Conservation (phyloP, 2,797 vertebrate genomes). For the Neosilurus hyrtlii region DNA sequence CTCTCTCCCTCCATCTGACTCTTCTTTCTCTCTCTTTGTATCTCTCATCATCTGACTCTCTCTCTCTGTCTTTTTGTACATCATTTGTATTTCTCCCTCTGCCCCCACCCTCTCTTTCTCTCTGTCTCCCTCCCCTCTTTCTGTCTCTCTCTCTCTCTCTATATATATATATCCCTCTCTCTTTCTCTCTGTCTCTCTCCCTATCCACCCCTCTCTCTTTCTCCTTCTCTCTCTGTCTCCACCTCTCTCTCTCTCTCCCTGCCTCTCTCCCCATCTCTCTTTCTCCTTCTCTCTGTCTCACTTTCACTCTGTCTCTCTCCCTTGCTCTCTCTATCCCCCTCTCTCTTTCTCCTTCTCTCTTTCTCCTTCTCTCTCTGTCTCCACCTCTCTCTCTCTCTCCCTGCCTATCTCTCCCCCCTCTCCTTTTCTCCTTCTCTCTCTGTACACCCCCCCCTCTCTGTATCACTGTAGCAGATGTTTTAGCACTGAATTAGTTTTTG, state of each 20-base stretch:
- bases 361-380: too few species aligned
- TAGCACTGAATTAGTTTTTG: slow-evolving; percentile 9
- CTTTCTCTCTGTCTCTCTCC: not conserved
- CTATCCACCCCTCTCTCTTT: not conserved
- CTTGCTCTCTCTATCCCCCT: not conserved
- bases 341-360: slow-evolving; percentile 3
- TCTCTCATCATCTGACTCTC: not conserved
- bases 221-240: not conserved
- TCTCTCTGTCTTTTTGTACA: too few species aligned
- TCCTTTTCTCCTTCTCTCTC: slow-evolving; percentile 2
- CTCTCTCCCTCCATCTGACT: too few species aligned
- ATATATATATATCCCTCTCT: too few species aligned
- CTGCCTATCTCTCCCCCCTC: slow-evolving; percentile 14
- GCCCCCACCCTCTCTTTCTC: too few species aligned
- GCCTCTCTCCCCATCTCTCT: not conserved
- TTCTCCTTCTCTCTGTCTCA: slow-evolving; percentile 5
- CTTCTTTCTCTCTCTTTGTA: not conserved
- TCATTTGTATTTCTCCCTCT: too few species aligned
- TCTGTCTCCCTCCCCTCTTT: too few species aligned
- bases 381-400: too few species aligned
- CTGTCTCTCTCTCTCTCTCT: not conserved
- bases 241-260: too few species aligned
- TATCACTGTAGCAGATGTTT: slow-evolving; percentile 13
- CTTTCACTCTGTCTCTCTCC: too few species aligned
- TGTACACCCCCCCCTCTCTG: too few species aligned